Base-by-base conservation (phyloP, 53 echinoderm and acorn worm species). In the Crossaster papposus region DNA sequence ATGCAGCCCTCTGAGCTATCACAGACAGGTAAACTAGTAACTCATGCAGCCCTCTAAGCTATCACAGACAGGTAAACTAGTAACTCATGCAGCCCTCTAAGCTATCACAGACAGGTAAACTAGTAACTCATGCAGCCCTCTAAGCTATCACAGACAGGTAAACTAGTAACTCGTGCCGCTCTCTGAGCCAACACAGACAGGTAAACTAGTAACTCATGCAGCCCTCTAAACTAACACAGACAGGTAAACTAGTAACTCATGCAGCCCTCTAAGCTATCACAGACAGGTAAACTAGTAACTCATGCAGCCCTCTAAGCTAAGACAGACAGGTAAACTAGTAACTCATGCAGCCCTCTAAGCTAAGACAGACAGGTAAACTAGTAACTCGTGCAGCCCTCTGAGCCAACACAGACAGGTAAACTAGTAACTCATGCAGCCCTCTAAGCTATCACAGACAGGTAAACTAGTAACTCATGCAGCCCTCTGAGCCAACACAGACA, bases 131-230 rank as follows among this genome's bases (percentile, higher is more conserved):
- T 79, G 84, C 92, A 95, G 79, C 95, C 97, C 24, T 91, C 89
- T 51, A 95, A 95, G 79, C 91, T 94, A 7, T 35, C 94, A 79
- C 94, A 94, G 71, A 82, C 91, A 94, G 97, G 97, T 97, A 84
- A 54, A 11, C 18, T 62, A 20, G 62, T 62, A 44, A 44, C 44
- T n/a, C n/a, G n/a, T n/a, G 15, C 12, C 12, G 15, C 17, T 14
- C 7, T 18, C 58, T 18, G 17, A 58, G 58, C 13, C 13, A 13
- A 52, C 53, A 7, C 53, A 52, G 22, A 14, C 17, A 8, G 58
- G 14, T 18, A 17, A 44, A 44, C 6, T 5, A 44, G 44, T 44
- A 9, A 7, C 9, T 14, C 58, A 58, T 58, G 3, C 58, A 58
- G 58, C 58, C 17, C 58, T 58, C n/a, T n/a, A n/a, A n/a, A n/a